Base-by-base conservation (phyloP, 2,888 invertebrate genomes). In the Agriopis marginaria region DNA sequence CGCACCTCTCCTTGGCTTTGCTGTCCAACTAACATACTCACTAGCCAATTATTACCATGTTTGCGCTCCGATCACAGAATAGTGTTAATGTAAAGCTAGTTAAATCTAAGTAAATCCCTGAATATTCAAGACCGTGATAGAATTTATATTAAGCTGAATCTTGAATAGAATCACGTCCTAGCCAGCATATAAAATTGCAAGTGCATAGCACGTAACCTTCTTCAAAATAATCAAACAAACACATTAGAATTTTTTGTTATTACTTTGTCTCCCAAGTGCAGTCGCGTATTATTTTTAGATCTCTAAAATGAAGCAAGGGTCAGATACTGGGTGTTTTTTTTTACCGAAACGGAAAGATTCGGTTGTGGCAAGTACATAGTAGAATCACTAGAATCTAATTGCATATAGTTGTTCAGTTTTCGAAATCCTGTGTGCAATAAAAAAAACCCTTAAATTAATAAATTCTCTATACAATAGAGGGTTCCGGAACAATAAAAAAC, bases 1-100 rank as follows among this genome's bases (percentile, higher is more conserved):
- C 84, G 79, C 82, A 78, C 81, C 79, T 81, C 73, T 68, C 63
- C 70, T 69, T 72, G 70, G n/a, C 39, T 77, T 68, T 75, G 76
- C 66, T 75, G 70, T 62, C 65, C 73, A 77, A 79, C 80, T 78
- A 83, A 82, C 79, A 79, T 64, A 44, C 10, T 9, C 0, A 70
- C 68, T 53, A 72, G 66, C 72, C 72, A 72, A 72, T 80, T 80
- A 82, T 79, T 80, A 75, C 73, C 75, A 65, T 76, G 78, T 78
- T 78, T 69, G 70, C 74, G 64, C 75, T 55, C 63, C 64, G 64
- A 77, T 72, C 72, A 73, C 77, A 44, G 17, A 58, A 44, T 23
- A 39, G 7, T 54, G 7, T 40, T 40, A 39, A 32, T n/a, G 7
- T 50, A 17, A 50, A 50, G 45, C 12, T 9, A 17, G 17, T 50